These are phyloP conservation scores for Bergia puertoricense DNA, from an alignment of 92 coral and sea anemone genomes.

Conservation along the genomic window DNA sequence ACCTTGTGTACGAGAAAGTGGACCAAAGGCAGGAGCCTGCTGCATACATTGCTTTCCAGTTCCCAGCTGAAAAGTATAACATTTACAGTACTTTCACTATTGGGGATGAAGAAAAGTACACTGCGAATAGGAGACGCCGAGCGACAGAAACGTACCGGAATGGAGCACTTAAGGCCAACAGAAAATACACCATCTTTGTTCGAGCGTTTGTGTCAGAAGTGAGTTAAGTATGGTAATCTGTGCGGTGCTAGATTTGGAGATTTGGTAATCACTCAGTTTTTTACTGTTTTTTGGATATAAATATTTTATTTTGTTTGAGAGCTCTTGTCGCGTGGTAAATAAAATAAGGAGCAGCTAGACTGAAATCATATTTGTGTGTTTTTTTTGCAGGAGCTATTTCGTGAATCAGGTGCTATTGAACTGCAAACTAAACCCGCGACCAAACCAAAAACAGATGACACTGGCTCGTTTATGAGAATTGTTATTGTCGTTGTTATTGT, in stretches of 20 bases:
- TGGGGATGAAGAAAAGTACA: slow-evolving; percentile 49
- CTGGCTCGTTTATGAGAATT: background rate
- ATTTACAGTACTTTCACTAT: slow-evolving; percentile 50
- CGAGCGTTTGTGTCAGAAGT: slow-evolving; percentile 68
- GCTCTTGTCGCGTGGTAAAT: no score
- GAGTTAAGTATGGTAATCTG: background rate
- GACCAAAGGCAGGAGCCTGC: slow-evolving; percentile 31
- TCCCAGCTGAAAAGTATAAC: slow-evolving; percentile 47
- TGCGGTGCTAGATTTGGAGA: no score
- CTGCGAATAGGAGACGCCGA: slow-evolving; percentile 34
- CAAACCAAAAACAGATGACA: no score
- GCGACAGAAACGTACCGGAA: slow-evolving; percentile 42
- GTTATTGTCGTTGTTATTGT: background rate
- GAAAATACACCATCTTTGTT: slow-evolving; percentile 49
- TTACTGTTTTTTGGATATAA: no score
- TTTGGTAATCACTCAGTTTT: no score
- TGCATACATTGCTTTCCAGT: slow-evolving; percentile 65
- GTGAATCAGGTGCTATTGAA: background rate
- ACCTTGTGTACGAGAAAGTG: slow-evolving; percentile 45
- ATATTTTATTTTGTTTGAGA: no score
- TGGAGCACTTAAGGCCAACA: slow-evolving; percentile 54
- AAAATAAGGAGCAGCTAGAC: no score
- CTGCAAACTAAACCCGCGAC: background rate
- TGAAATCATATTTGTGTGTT: background rate
- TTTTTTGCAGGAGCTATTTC: background rate